phyloP scores from a whole-genome alignment of 2,888 invertebrate genomes.

The Euzetes globulus region DNA sequence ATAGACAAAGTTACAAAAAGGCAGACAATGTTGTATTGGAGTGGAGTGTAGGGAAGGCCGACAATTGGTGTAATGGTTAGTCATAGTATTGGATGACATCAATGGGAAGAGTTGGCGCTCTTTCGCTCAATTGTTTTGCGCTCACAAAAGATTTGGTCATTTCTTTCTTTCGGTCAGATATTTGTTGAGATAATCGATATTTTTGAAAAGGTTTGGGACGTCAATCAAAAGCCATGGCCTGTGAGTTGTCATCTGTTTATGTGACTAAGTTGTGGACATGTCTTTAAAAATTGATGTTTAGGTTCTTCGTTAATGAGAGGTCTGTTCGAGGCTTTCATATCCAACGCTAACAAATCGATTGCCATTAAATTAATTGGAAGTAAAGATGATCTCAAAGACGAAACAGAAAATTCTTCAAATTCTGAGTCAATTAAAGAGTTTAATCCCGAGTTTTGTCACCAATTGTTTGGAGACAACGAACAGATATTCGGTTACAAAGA shows the following conservation, averaged over 20 bases:
- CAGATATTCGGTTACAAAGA: constrained; percentile 88
- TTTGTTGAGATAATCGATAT: background rate
- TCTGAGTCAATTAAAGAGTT: constrained; percentile 51
- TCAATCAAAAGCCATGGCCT: background rate
- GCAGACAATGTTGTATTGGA: no score
- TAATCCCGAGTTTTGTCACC: constrained; percentile 80
- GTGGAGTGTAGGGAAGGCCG: no score
- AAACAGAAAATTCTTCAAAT: constrained; percentile 41
- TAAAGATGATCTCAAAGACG: constrained; percentile 59
- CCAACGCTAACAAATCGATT: constrained; percentile 54
- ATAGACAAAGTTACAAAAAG: no score
- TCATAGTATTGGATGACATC: no score
- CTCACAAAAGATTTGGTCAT: no score
- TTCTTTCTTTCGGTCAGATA: background rate
- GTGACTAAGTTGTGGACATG: no score
- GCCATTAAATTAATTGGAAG: constrained; percentile 50
- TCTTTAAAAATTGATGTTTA: background rate
- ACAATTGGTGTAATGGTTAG: no score
- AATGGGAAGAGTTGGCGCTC: no score
- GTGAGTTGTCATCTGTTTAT: background rate
- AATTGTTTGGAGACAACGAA: constrained; percentile 84
- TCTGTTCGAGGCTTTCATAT: constrained; percentile 43
- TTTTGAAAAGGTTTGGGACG: no score
- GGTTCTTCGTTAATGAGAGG: background rate
- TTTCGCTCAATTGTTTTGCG: no score